These are phyloP conservation scores for Cryptocheilus praepositus DNA, from an alignment of 2,888 invertebrate genomes.

Conservation along the genomic window DNA sequence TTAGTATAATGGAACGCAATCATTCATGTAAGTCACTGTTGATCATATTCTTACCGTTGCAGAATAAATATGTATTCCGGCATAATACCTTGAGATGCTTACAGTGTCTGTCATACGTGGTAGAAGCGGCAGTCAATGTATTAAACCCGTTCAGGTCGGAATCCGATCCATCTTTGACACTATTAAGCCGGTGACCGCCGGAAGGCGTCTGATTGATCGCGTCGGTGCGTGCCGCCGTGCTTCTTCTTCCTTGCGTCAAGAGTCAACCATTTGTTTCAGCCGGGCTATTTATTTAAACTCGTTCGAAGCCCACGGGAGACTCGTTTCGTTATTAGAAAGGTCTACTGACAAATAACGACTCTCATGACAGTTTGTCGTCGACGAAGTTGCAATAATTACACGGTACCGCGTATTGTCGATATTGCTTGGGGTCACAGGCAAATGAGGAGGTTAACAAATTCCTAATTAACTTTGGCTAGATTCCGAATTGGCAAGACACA, in stretches of 20 bases:
- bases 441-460: too few relatives aligned
- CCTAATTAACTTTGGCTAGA: too few relatives aligned
- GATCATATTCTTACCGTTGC: too few relatives aligned
- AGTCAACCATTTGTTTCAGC: slow-evolving; percentile 66
- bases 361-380: slow-evolving; percentile 45
- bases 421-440: too few relatives aligned
- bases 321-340: slow-evolving; percentile 55
- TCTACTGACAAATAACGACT: slow-evolving; percentile 53
- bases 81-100: neutral
- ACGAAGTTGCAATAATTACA: neutral
- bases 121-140: slow-evolving; percentile 1
- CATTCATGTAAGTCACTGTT: too few relatives aligned
- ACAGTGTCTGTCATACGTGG: neutral
- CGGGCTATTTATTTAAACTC: slow-evolving; percentile 61
- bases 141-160: slow-evolving; percentile 18
- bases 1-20: too few relatives aligned
- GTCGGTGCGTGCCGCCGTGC: slow-evolving; percentile 63
- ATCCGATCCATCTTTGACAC: slow-evolving; percentile 49
- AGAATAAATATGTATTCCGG: too few relatives aligned
- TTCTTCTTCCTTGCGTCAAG: slow-evolving; percentile 49
- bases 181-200: slow-evolving; percentile 48
- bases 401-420: neutral
- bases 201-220: slow-evolving; percentile 64
- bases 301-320: slow-evolving; percentile 30
- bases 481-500: too few relatives aligned